Conservation (phyloP, 2,888 invertebrate genomes). For the Eristalis tenax region DNA sequence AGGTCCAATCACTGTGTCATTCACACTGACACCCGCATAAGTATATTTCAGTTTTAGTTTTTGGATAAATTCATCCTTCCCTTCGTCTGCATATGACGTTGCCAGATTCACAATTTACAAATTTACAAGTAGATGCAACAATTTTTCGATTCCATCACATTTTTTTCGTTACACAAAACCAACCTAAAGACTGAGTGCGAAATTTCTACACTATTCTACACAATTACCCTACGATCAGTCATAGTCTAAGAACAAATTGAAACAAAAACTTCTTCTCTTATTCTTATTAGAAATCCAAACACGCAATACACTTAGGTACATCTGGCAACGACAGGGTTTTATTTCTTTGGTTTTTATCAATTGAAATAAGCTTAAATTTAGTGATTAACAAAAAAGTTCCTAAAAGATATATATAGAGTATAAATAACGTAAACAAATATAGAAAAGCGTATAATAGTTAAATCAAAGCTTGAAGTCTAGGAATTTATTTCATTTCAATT, state of each 20-base stretch:
- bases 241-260: conserved; percentile 26
- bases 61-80: background rate
- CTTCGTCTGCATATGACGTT: conserved; percentile 16
- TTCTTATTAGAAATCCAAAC: background rate
- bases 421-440: conserved; percentile 59
- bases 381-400: conserved; percentile 80
- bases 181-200: conserved; percentile 70
- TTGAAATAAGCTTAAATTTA: conserved; percentile 74
- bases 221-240: conserved; percentile 56
- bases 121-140: background rate
- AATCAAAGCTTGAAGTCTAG: conserved; percentile 60
- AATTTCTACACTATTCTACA: conserved; percentile 66
- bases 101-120: conserved; percentile 21
- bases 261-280: background rate
- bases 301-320: background rate
- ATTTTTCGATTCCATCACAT: background rate
- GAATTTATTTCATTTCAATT: conserved; percentile 43
- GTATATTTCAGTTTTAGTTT: conserved; percentile 25
- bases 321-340: conserved; percentile 56
- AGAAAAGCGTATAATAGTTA: conserved; percentile 62
- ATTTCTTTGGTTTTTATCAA: conserved; percentile 67
- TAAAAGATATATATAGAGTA: conserved; percentile 72
- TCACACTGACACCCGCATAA: conserved; percentile 96
- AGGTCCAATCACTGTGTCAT: conserved; percentile 93
- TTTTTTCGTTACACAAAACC: conserved; percentile 31